Base-by-base conservation (phyloP, 2,113 vertebrate genomes). In the Diphyllodes magnificus region DNA sequence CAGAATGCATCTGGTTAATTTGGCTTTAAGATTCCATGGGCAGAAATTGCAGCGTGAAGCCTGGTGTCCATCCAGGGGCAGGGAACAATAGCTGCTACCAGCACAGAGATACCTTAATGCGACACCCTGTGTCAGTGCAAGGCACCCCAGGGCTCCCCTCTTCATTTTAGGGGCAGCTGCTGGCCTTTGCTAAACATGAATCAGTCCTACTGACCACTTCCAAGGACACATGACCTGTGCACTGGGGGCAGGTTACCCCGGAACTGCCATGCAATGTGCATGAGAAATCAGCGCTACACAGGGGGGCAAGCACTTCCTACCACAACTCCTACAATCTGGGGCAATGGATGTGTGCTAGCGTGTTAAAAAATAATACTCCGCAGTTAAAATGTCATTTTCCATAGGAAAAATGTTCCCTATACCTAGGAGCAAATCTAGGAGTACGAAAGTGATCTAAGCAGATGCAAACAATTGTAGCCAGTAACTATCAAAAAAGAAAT, bases 381-480 rank as follows among this genome's bases (percentile, higher is more conserved):
- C 66, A 64, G n/a, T 97, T 90, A 95, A 96, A 97, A 97, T 93
- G 92, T 60, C 42, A 81, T 96, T 97, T 97, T 89, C 95, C 89
- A 96, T 96, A 97, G 86, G 96, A 97, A 97, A 96, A 96, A 96
- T 19, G 69, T 92, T 91, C 83, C 82, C 91, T 81, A 94, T 93
- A 92, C 86, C 69, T 92, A 96, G 87, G 80, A 93, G 78, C 82
- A 68, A 87, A 93, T 93, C 96, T 95, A 96, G 95, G 94, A 93
- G 70, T 88, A 96, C 0, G 18, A 82, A 94, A 88, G 70, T 73
- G 65, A 81, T n/a, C 45, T 40, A 91, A 83, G 82, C 85, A 77
- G 79, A 92, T 51, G 95, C 89, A 94, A 94, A 95, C 57, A 88
- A 80, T 8, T 35, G 31, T 69, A 90, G 51, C 57, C 72, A 28